Conservation (phyloP, 2,113 vertebrate genomes). For the Tragelaphus strepsiceros region DNA sequence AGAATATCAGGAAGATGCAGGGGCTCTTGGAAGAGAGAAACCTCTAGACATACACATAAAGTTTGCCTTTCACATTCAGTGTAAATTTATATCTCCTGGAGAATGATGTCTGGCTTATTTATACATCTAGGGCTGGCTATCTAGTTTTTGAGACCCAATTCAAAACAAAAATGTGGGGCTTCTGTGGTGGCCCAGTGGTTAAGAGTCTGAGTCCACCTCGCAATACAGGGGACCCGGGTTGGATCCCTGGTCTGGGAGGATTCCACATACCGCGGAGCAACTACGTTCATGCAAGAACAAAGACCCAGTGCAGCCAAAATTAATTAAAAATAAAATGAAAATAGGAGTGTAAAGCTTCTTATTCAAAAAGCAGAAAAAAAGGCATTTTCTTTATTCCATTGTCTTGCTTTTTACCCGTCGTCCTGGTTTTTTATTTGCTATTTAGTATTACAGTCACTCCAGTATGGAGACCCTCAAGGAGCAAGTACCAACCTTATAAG, state of each 20-base stretch:
- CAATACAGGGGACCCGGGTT: neutral
- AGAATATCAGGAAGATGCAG: neutral
- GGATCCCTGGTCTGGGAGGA: neutral
- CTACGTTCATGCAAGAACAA: neutral
- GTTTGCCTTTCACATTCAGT: neutral
- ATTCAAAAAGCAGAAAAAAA: neutral
- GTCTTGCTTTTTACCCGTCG: neutral
- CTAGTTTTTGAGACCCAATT: neutral
- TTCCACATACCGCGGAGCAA: rapidly evolving
- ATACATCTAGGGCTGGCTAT: neutral
- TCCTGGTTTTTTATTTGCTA: neutral
- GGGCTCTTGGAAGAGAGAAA: neutral
- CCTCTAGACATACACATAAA: neutral
- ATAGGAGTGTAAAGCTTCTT: neutral
- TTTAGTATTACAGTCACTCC: neutral
- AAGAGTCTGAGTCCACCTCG: neutral
- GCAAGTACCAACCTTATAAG: neutral
- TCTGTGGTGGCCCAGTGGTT: neutral
- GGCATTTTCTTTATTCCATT: neutral
- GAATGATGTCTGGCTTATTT: neutral
- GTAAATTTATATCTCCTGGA: neutral
- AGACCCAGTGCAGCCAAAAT: neutral
- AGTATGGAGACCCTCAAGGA: neutral
- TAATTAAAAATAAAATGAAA: neutral
- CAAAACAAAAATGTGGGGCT: neutral